A percentile compares a stretch with the other conserved stretches of the same genome.
Evolutionary conservation across 2,113 vertebrate species (phyloP).

Genomic region (Grammomys surdaster): DNA sequence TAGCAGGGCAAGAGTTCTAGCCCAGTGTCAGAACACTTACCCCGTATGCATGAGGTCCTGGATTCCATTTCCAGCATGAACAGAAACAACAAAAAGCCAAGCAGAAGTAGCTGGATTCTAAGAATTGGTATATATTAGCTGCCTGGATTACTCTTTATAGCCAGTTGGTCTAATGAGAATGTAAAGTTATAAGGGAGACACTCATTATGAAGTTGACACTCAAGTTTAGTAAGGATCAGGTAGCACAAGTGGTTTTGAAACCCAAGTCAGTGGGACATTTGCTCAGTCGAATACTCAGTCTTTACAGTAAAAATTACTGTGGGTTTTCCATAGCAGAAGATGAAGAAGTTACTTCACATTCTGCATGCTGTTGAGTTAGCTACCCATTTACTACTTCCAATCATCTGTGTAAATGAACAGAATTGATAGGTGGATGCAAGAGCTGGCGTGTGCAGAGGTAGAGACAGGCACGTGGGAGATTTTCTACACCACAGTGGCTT

Average conservation of each 20-base stretch:
- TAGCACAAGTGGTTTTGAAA: constrained; percentile 65
- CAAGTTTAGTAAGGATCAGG: constrained; percentile 61
- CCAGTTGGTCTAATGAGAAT: constrained; percentile 55
- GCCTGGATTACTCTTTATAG: constrained; percentile 34
- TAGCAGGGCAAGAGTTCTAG: neutral
- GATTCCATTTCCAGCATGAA: neutral
- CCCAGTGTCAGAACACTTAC: neutral
- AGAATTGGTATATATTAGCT: constrained; percentile 40
- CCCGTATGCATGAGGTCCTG: neutral
- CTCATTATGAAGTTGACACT: constrained; percentile 49
- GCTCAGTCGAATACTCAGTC: constrained; percentile 50
- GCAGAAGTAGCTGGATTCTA: constrained; percentile 23
- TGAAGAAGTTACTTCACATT: constrained; percentile 59
- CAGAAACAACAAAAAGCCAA: neutral
- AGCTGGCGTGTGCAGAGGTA: constrained; percentile 68
- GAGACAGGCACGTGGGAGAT: constrained; percentile 44
- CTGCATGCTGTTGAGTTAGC: constrained; percentile 59
- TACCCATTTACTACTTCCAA: constrained; percentile 26
- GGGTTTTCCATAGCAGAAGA: constrained; percentile 15
- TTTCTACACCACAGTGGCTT: constrained; percentile 57
- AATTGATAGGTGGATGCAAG: constrained; percentile 33
- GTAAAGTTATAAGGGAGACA: constrained; percentile 51
- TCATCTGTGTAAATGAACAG: neutral
- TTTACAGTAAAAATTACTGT: constrained; percentile 66
- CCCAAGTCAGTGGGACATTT: constrained; percentile 39